Base-by-base conservation (phyloP, 92 coral and sea anemone genomes). In the Parazoanthus swiftii region DNA sequence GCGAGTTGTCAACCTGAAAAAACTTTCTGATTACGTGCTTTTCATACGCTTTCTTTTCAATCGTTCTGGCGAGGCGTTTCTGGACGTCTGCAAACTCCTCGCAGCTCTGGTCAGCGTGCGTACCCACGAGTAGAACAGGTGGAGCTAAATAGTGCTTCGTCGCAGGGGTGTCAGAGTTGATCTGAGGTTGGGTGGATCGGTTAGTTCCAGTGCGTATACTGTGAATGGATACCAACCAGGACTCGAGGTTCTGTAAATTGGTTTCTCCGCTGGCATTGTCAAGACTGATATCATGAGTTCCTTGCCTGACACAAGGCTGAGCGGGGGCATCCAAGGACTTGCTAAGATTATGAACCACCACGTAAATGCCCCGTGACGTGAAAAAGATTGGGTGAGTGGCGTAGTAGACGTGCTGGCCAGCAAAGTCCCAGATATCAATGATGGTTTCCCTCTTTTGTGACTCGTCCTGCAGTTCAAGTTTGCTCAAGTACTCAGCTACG, bases 341-440 rank as follows among this genome's bases (percentile, higher is more conserved):
- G 70, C 73, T 81, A 77, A 90, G 54, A 81, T 86, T 86, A 14
- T 90, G 86, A 79, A 90, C 90, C 23, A 90, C 67, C 1, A 90
- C 68, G 63, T 90, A 90, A 9, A 90, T 81, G 37, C 89, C 92
- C 36, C 86, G 81, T 23, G 75, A 89, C 5, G 89, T 79, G 89
- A 90, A 90, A 46, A 90, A 90, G 35, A 90, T 39, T 37, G 92
- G 89, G 77, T 90, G 92, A 7, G 89, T 90, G 51, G 86, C 89
- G 65, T 90, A 90, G 76, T 90, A 90, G 1, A 90, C 76, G 42
- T 90, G 89, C 66, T 90, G 92, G 0, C 92, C 92, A 21, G 92
- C 89, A 73, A 90, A 90, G 86, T 90, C 92, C 92, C 92, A 90
- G 86, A 90, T 86, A 75, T 90, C 92, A 23, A 90, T 80, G 43